These are phyloP conservation scores for Nymphalis io DNA, from an alignment of 1,140 invertebrate genomes.

Conservation along the genomic window DNA sequence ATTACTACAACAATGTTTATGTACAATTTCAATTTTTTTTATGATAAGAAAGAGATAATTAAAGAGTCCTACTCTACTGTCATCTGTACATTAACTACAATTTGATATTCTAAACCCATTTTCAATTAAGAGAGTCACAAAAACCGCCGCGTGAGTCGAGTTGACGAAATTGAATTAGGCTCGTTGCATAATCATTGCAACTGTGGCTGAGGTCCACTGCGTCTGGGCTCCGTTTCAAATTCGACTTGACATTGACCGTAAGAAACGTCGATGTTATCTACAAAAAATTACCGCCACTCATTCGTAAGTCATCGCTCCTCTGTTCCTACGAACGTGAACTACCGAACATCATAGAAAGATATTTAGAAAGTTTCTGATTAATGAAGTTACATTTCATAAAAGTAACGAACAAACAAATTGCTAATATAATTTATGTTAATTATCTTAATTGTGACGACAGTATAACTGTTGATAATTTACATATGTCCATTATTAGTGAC, in stretches of 20 bases:
- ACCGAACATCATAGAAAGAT: conserved; percentile 1
- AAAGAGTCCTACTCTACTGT: too few species aligned
- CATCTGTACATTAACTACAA: too few species aligned
- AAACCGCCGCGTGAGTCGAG: conserved; percentile 44
- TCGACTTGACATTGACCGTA: conserved; percentile 46
- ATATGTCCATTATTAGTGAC: neutral
- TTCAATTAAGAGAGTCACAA: neutral
- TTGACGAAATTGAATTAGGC: conserved; percentile 60
- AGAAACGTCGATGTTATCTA: conserved; percentile 58
- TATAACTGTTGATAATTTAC: neutral
- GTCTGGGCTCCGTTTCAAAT: conserved; percentile 45
- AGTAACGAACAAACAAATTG: neutral
- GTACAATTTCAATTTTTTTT: neutral
- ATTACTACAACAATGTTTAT: neutral
- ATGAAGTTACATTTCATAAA: conserved; percentile 8
- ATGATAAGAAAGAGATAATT: neutral
- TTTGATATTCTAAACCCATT: neutral
- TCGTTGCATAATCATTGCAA: conserved; percentile 60
- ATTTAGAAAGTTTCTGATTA: conserved; percentile 5
- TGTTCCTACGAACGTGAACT: conserved; percentile 27
- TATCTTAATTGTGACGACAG: neutral
- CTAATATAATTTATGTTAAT: neutral
- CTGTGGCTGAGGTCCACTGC: conserved; percentile 42
- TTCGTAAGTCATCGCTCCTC: conserved; percentile 49
- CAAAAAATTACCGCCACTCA: conserved; percentile 51